These are phyloP conservation scores for Eucera pruinosa DNA, from an alignment of 2,888 invertebrate genomes.

Conservation along the genomic window DNA sequence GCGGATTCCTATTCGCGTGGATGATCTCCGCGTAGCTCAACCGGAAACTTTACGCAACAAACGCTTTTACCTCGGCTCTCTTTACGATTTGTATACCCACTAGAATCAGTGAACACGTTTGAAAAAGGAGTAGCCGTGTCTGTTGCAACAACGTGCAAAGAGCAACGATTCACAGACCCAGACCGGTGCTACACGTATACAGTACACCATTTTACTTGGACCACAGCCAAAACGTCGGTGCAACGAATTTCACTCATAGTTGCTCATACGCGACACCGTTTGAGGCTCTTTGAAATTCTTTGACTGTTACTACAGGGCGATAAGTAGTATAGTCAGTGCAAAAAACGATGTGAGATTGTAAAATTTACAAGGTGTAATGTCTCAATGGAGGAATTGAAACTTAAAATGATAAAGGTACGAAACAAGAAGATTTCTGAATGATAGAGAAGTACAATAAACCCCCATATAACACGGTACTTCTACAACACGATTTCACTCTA, in stretches of 20 bases:
- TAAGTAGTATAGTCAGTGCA: too few relatives aligned
- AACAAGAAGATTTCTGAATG: too few relatives aligned
- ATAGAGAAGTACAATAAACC: too few relatives aligned
- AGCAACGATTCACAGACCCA: conserved; percentile 6
- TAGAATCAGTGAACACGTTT: background rate
- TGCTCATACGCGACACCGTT: background rate
- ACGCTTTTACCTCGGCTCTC: background rate
- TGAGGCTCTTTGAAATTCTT: background rate
- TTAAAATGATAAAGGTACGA: too few relatives aligned
- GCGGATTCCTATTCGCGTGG: background rate
- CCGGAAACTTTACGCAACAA: background rate
- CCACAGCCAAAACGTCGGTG: background rate
- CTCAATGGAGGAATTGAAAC: too few relatives aligned
- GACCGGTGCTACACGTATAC: background rate
- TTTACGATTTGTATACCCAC: background rate
- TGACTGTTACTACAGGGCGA: too few relatives aligned
- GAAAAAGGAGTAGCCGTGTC: background rate
- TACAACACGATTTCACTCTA: too few relatives aligned
- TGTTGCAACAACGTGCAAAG: background rate
- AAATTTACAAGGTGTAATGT: too few relatives aligned
- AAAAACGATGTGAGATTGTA: too few relatives aligned
- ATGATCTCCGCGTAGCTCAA: background rate
- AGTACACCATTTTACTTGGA: background rate
- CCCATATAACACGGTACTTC: too few relatives aligned
- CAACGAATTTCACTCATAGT: conserved; percentile 1